These are phyloP conservation scores for Agonopterix heracliana DNA, from an alignment of 2,888 invertebrate species.

Conservation along the genomic window DNA sequence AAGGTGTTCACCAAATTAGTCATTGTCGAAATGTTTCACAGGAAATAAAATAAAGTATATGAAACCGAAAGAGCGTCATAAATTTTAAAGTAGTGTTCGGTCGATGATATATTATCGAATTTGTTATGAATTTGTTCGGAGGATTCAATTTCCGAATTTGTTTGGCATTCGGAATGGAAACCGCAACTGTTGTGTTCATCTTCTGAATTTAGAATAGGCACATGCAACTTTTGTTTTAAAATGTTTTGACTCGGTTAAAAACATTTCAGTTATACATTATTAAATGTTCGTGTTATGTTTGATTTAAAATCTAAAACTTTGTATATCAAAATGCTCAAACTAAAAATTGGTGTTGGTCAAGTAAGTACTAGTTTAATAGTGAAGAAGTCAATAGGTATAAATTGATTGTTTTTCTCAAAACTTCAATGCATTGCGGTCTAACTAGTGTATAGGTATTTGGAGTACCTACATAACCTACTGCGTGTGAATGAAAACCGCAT, in stretches of 20 bases:
- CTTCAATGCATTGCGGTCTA: no score
- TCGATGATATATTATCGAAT: conserved; percentile 15
- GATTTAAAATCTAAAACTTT: no score
- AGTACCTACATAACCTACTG: no score
- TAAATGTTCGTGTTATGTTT: not conserved
- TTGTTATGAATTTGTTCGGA: conserved; percentile 21
- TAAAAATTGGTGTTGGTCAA: no score
- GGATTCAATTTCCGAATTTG: conserved; percentile 30
- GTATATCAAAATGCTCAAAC: no score
- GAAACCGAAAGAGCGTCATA: conserved; percentile 20
- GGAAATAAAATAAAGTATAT: conserved; percentile 23
- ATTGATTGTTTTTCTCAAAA: no score
- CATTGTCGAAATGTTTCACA: conserved; percentile 20
- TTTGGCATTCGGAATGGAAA: conserved; percentile 24
- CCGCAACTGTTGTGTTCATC: conserved; percentile 7
- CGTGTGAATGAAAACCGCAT: no score
- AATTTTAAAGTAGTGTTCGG: conserved; percentile 20
- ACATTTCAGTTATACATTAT: not conserved
- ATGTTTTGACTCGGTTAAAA: not conserved
- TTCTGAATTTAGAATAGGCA: not conserved
- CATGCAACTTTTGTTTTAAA: not conserved
- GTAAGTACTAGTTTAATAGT: no score
- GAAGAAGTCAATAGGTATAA: no score
- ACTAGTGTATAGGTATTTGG: no score
- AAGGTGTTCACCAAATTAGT: conserved; percentile 28